Base-by-base conservation (phyloP, 2,888 invertebrate species). In the Cinara cedri region DNA sequence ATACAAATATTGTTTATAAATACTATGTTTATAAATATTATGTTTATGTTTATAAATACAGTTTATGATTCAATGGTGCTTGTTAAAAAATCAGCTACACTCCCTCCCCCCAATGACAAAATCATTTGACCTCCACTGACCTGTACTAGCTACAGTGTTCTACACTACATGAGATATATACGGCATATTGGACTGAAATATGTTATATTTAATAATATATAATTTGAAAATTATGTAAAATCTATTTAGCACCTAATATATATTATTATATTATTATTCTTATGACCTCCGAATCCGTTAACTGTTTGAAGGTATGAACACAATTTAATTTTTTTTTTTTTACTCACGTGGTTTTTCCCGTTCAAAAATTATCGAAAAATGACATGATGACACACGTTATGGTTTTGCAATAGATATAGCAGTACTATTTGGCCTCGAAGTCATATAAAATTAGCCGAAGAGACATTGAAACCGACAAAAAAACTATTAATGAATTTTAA, bases 381-480 rank as follows among this genome's bases (percentile, higher is more conserved):
- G 34, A 62, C 4, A 11, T 42, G 62, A 63, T 34, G 34, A 34
- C 34, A 34, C 72, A n/a, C 72, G 62, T 74, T 62, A 74, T 51
- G 51, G 62, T 63, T 63, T 74, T 62, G 72, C 62, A 74, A 74
- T 63, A 74, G 21, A n/a, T n/a, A n/a, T n/a, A n/a, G n/a, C n/a
- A n/a, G 34, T 34, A 34, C 34, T 3, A 34, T 51, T 21, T 74
- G 72, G 42, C 72, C 72, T 74, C 72, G 72, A 19, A 16, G 19
- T 16, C 19, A 34, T 62, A 46, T 34, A 72, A 21, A 21, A 63
- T 63, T 74, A 42, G n/a, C 21, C 63, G 21, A 74, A 62, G 21
- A 74, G 72, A 74, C 72, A 74, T 74, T 74, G 72, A 74, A 63
- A 74, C 42, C 62, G 51, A 63, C 63, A 62, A 62, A 74, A n/a